phyloP scores from a whole-genome alignment of 1,140 invertebrate genomes.

The Hycleus phaleratus region DNA sequence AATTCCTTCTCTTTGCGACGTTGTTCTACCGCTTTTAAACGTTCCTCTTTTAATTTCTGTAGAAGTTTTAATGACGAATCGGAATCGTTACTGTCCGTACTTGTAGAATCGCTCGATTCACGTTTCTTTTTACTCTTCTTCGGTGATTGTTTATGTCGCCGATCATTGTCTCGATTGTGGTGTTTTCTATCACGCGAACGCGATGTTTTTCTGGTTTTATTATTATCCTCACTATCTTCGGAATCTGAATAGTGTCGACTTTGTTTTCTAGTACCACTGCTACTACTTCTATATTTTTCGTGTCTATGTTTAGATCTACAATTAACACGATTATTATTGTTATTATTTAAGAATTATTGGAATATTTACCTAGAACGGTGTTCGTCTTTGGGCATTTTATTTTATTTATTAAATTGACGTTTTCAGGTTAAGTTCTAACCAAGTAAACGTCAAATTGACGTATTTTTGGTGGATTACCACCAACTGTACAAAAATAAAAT shows the following conservation, averaged over 20 bases:
- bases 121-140: background rate
- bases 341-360: too few relatives aligned
- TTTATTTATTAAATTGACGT: background rate
- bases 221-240: too few relatives aligned
- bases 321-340: too few relatives aligned
- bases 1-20: constrained; percentile 69
- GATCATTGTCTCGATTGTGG: background rate
- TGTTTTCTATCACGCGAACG: background rate
- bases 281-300: too few relatives aligned
- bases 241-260: too few relatives aligned
- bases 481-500: too few relatives aligned
- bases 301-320: too few relatives aligned
- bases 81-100: constrained; percentile 40
- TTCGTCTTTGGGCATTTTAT: constrained; percentile 4
- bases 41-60: constrained; percentile 63
- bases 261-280: too few relatives aligned
- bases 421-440: background rate
- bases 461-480: background rate
- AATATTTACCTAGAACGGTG: background rate
- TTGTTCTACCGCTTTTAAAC: constrained; percentile 57
- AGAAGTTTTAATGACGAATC: constrained; percentile 59
- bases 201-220: background rate
- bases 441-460: background rate
- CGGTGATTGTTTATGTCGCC: background rate
- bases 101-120: background rate